These are phyloP conservation scores for Calliopsis andreniformis DNA, from an alignment of 1,140 invertebrate species.

Conservation along the genomic window DNA sequence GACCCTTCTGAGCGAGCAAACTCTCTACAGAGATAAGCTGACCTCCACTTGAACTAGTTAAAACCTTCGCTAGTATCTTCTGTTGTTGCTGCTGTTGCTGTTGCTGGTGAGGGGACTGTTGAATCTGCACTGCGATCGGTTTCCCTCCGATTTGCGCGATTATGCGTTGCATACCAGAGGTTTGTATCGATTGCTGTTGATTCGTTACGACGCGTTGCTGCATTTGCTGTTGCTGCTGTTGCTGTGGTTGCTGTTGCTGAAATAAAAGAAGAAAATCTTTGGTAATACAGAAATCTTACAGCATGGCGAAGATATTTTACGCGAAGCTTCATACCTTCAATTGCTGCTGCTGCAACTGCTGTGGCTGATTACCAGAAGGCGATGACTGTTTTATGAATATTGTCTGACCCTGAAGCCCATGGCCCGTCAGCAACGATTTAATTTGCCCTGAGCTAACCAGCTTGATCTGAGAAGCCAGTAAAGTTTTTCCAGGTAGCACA, in stretches of 20 bases:
- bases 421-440: slow-evolving; percentile 77
- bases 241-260: slow-evolving; percentile 54
- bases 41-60: slow-evolving; percentile 83
- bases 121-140: slow-evolving; percentile 79
- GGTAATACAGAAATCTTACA: neutral
- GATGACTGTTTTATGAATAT: slow-evolving; percentile 80
- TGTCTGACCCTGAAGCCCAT: slow-evolving; percentile 78
- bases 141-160: slow-evolving; percentile 81
- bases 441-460: slow-evolving; percentile 79
- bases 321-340: slow-evolving; percentile 64
- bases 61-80: slow-evolving; percentile 83
- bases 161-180: slow-evolving; percentile 78
- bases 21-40: slow-evolving; percentile 87
- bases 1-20: slow-evolving; percentile 84
- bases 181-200: slow-evolving; percentile 70
- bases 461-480: slow-evolving; percentile 79
- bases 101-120: slow-evolving; percentile 77
- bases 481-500: slow-evolving; percentile 77
- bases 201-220: slow-evolving; percentile 59
- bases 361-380: slow-evolving; percentile 71
- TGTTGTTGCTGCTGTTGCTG: slow-evolving; percentile 72
- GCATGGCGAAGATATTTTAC: neutral
- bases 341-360: slow-evolving; percentile 72
- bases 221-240: slow-evolving; percentile 67
- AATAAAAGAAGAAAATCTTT: neutral